Base-by-base conservation (phyloP, 2,888 invertebrate species). In the Tineola bisselliella region DNA sequence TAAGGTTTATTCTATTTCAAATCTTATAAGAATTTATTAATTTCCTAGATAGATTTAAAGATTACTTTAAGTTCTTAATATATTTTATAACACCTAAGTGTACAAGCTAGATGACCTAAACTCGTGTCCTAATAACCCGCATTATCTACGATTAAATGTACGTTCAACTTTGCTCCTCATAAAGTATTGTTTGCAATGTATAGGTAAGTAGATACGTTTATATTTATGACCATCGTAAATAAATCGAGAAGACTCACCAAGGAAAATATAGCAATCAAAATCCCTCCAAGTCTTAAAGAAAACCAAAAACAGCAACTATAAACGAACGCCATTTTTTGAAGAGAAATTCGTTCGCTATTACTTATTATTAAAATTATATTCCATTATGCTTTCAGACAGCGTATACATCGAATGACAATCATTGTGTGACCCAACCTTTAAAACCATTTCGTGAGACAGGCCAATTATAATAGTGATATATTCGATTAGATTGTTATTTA, bases 251-350 rank as follows among this genome's bases (percentile, higher is more conserved):
- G 18, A 71, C 81, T 63, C 71, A 86, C 86, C 65, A 77, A 62
- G 61, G 82, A 81, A 68, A 81, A 79, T 63, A 77, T 60, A 44
- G 76, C 84, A 63, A 81, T 84, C 30, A 87, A 64, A 66, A 87
- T 80, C 19, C 84, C 86, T 19, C 82, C 84, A 54, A 87, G 72
- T 57, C 86, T 74, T 33, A 87, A 67, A 11, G 86, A 87, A 72
- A 84, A 86, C 84, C 86, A 84, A 68, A 87, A 86, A 65, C 86
- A 87, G 65, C 83, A 87, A 66, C 80, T 84, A 63, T 87, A 87
- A 5, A 86, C 79, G 43, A 81, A 68, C 58, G 82, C 83, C 86
- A 87, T 83, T 63, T 18, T 66, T 12, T 11, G 31, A 58, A 13
- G n/a, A 25, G 25, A 8, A 19, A 25, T 48, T n/a, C 8, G 4